Evolutionary conservation across 2,113 vertebrate genomes (phyloP), one percentile per base, ranked within the genome.

Genomic region (Xerus inauris): DNA sequence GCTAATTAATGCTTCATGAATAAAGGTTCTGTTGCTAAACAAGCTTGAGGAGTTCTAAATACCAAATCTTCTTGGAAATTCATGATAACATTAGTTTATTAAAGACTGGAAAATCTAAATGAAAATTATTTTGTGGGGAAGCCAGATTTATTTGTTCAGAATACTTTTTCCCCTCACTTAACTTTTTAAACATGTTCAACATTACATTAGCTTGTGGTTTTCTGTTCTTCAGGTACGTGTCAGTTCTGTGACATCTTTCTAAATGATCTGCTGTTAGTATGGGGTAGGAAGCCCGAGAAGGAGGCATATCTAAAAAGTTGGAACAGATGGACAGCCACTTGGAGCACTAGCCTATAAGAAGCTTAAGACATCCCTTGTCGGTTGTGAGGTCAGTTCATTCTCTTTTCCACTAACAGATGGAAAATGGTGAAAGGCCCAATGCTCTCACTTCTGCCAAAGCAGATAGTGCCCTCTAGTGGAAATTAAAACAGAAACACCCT

Each of bases 381-480:
- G 42, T 38, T 19, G 28, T 6, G 65, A 22, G 5, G 14, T 32
- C 45, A n/a, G 17, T 64, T 91, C 8, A 35, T 93, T 87, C 59
- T 87, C 6, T 80, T 94, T 77, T 71, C 90, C 47, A 59, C 8
- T 49, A 67, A 14, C 42, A 49, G 51, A 59, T 72, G 35, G 71
- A 82, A 73, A 75, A 89, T 24, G 62, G 42, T 42, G 47, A 89
- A 77, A 84, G 11, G 26, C 64, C 71, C 10, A 3, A 54, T 6
- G 45, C 67, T 77, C 14, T 72, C 32, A 32, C 42, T 64, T 86
- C 79, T 89, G 40, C 80, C 84, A 87, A 88, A 87, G 87, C 11
- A 67, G 45, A 62, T 73, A 69, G 73, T 71, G 96, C 94, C 94
- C 96, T 95, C 97, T 97, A 79, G 95, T 97, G 97, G 96, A 96